These are phyloP conservation scores for Carlito syrichta DNA, from an alignment of 2,113 vertebrate species.

Conservation along the genomic window DNA sequence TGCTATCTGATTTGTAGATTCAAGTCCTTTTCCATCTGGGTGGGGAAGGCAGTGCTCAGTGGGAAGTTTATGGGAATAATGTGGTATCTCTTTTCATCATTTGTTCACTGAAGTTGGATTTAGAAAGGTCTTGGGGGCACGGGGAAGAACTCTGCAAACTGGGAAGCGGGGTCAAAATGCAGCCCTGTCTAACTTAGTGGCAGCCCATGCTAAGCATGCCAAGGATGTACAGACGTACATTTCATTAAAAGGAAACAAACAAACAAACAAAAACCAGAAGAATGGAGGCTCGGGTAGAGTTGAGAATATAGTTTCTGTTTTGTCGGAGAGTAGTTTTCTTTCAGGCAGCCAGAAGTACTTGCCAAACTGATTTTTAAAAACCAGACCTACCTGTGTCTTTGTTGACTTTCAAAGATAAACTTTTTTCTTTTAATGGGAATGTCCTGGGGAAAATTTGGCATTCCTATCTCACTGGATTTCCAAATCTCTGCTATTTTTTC, in stretches of 20 bases:
- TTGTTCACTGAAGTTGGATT: not conserved
- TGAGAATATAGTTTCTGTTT: not conserved
- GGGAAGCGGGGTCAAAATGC: not conserved
- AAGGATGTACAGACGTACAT: accelerated
- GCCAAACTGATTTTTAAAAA: not conserved
- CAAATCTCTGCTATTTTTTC: not conserved
- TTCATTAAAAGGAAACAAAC: not conserved
- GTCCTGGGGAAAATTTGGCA: not conserved
- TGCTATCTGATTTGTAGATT: not conserved
- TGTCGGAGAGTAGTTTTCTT: not conserved
- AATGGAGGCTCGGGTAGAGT: not conserved
- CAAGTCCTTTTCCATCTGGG: not conserved
- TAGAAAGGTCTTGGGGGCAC: not conserved
- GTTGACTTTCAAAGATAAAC: not conserved
- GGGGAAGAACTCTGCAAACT: not conserved
- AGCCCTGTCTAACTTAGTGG: not conserved
- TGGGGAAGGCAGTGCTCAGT: accelerated
- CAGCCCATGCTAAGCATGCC: not conserved
- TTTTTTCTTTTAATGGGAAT: not conserved
- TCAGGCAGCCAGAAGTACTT: not conserved
- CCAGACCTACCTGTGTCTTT: not conserved
- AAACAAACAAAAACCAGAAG: not conserved
- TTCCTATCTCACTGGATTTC: not conserved
- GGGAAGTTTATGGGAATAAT: not conserved
- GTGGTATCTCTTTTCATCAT: not conserved